Base-by-base conservation (phyloP, 2,113 vertebrate species). In the Proteles cristata region DNA sequence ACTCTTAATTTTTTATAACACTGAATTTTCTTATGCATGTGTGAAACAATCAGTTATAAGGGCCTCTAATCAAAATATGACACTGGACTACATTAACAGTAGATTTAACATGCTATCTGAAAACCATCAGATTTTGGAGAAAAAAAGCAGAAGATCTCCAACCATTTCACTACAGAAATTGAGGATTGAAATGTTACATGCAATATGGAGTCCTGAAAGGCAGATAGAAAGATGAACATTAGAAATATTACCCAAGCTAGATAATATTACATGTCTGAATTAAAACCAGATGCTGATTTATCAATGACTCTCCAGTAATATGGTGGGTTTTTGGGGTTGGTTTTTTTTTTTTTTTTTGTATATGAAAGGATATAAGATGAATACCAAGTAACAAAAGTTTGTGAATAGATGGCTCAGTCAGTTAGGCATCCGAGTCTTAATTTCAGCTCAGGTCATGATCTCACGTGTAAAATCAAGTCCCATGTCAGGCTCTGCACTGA, bases 231-330 rank as follows among this genome's bases (percentile, higher is more conserved):
- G 79, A 95, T 55, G 48, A 93, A 94, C n/a, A 86, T 66, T 9
- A 96, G 69, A 88, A 90, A 82, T 28, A 79, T 48, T 68, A 83
- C 35, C 12, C 39, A 68, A 48, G 17, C 33, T 16, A 93, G 12
- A 93, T 39, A 26, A 84, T 88, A 88, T 93, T 63, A 81, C 66
- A 87, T 17, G 28, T 90, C 74, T 92, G 10, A 92, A 76, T 68
- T 94, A 83, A 94, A 93, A 84, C 23, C 16, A 93, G 14, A 35
- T 92, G 53, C 55, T 95, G 79, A 79, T 53, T 45, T 88, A 71
- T 14, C 7, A 68, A 63, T 83, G 93, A 73, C 23, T 68, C 93
- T 88, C 39, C 39, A 85, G 45, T 48, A n/a, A 83, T 65, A 53
- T 4, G 45, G 21, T 58, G 58, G 39, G 39, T 39, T 39, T 39